phyloP scores from a whole-genome alignment of 2,113 vertebrate genomes.

The Bubo scandiacus region DNA sequence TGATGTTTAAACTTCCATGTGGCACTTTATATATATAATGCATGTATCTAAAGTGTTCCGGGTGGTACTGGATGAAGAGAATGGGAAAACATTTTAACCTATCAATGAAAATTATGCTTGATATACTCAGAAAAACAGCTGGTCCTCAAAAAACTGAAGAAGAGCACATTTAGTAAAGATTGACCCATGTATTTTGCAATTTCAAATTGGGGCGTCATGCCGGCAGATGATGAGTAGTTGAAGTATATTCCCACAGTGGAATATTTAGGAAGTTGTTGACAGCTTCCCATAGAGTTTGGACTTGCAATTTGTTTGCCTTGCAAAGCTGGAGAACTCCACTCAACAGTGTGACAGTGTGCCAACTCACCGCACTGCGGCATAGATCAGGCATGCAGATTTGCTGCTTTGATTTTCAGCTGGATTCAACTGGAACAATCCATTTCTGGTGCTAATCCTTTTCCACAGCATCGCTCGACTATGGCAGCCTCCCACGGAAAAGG shows the following conservation, averaged over 20 bases:
- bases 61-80: not conserved
- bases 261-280: not conserved
- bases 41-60: not conserved
- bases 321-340: not conserved
- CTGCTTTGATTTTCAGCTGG: not conserved
- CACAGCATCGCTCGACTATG: not conserved
- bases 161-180: not conserved
- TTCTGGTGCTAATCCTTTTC: not conserved
- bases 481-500: not conserved
- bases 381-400: rapidly evolving
- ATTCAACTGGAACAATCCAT: not conserved
- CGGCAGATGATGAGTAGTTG: not conserved
- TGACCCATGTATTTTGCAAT: not conserved
- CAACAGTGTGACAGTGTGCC: not conserved
- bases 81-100: not conserved
- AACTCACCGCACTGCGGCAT: not conserved
- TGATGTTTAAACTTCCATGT: not conserved
- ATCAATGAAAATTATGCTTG: not conserved
- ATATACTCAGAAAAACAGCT: not conserved
- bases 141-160: not conserved
- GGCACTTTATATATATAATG: not conserved
- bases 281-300: not conserved
- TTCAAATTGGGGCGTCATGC: not conserved
- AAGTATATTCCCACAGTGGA: not conserved
- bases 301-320: not conserved